Evolutionary conservation across 2,113 vertebrate species (phyloP), one percentile per base, ranked within the genome.

Genomic region (Ciconia maguari): DNA sequence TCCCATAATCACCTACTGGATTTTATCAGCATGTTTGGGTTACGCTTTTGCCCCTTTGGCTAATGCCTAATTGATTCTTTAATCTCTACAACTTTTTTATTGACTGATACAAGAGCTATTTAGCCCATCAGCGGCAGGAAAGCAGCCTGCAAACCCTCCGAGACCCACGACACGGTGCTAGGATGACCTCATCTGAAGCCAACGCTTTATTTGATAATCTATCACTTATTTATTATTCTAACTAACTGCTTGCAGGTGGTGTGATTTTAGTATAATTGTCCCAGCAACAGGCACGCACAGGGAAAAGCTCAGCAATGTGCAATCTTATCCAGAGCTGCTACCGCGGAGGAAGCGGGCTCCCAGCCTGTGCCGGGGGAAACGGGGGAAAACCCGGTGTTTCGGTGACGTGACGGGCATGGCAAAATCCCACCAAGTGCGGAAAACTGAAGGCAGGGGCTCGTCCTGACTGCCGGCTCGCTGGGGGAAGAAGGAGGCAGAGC

Each of bases 1-100:
- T 54, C 90, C 96, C 69, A 25, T 76, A 93, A 93, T 95, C 95
- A 96, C 90, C 95, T 54, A 71, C 90, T 89, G 94, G 95, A 96
- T 97, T 96, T 96, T 97, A 97, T 97, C 96, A 96, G 95, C 74
- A 1, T 96, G 94, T 97, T 96, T 97, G 95, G 97, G 95, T 95
- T 97, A 87, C 12, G 75, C 91, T 95, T 38, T 85, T 83, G 91
- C 96, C 94, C 96, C 95, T 85, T 96, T 24, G 93, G 92, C 94
- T 85, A 91, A 94, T 42, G 51, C 89, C 89, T 97, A 96, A 97
- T 97, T 97, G 95, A 94, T 95, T 96, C 97, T 97, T 96, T 97
- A 94, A 97, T 97, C 97, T 94, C 14, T 49, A 97, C 95, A 96
- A 95, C 81, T 80, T 42, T 78, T 96, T 94, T 91, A 96, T 96